Evolutionary conservation across 1,140 invertebrate genomes (phyloP).

Genomic region (Lordiphosa clarofinis): DNA sequence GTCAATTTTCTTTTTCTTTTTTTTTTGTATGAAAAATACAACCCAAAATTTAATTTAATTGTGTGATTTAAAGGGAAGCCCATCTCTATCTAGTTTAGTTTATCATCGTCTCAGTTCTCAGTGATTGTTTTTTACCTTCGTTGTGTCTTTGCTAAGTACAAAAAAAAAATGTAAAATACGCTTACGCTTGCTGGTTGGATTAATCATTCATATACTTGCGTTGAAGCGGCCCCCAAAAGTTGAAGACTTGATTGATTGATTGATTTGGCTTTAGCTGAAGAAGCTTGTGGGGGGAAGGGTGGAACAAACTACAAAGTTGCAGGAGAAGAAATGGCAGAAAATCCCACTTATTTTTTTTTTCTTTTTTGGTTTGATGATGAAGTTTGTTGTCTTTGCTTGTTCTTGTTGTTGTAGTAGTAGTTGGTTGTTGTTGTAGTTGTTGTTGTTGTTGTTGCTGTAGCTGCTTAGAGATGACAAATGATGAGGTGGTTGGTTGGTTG

Average conservation of each 20-base stretch:
- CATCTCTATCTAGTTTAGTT: too few relatives aligned
- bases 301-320: constrained; percentile 6
- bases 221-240: constrained; percentile 32
- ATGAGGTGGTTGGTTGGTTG: constrained; percentile 42
- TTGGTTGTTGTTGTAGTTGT: constrained; percentile 19
- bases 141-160: too few relatives aligned
- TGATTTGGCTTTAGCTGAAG: constrained; percentile 25
- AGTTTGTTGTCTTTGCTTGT: constrained; percentile 15
- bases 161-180: too few relatives aligned
- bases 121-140: too few relatives aligned
- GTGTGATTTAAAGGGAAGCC: too few relatives aligned
- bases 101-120: too few relatives aligned
- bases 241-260: background rate
- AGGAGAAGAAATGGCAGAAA: too few relatives aligned
- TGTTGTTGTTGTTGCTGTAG: constrained; percentile 37
- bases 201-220: constrained; percentile 8
- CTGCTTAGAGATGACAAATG: constrained; percentile 44
- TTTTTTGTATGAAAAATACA: too few relatives aligned
- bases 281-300: constrained; percentile 7
- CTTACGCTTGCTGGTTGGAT: too few relatives aligned
- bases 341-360: background rate
- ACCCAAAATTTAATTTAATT: too few relatives aligned
- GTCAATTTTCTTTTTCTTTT: too few relatives aligned
- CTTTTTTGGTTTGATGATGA: constrained; percentile 2
- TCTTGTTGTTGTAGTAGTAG: constrained; percentile 24